Conservation (phyloP, 2,888 invertebrate genomes). For the Halocaridina rubra region DNA sequence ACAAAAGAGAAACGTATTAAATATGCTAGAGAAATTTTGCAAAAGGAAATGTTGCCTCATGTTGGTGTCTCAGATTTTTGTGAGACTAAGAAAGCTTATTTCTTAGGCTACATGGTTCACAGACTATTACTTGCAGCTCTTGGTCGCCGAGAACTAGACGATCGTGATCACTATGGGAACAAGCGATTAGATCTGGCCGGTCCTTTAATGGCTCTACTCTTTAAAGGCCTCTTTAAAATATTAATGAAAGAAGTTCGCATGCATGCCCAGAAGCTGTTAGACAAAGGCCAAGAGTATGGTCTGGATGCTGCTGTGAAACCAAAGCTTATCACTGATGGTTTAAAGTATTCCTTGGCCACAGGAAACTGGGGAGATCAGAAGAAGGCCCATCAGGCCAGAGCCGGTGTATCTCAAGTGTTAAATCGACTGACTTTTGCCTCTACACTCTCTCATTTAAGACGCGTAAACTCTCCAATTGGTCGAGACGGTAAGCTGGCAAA, state of each 20-base stretch:
- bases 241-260: constrained; percentile 96
- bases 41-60: constrained; percentile 99
- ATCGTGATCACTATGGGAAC: constrained; percentile 99
- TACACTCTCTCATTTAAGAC: constrained; percentile 95
- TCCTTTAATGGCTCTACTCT: constrained; percentile 94
- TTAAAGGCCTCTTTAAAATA: constrained; percentile 95
- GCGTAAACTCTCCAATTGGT: constrained; percentile 99
- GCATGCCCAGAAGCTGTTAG: constrained; percentile 99
- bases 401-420: constrained; percentile 97
- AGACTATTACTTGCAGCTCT: constrained; percentile 91
- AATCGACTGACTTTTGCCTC: constrained; percentile 98
- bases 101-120: constrained; percentile 99
- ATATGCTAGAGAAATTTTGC: constrained; percentile 98
- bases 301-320: constrained; percentile 96
- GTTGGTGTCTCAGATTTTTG: constrained; percentile 99
- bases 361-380: constrained; percentile 99
- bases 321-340: constrained; percentile 96
- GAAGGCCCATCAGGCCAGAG: constrained; percentile 98
- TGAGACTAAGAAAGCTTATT: constrained; percentile 99
- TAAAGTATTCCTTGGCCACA: constrained; percentile 97
- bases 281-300: constrained; percentile 98
- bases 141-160: constrained; percentile 96
- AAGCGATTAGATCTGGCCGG: constrained; percentile 98
- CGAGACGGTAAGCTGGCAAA: constrained; percentile 98
- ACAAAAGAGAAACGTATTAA: constrained; percentile 99